Conservation (phyloP, 1,140 invertebrate genomes). For the Parapsyche elsis region DNA sequence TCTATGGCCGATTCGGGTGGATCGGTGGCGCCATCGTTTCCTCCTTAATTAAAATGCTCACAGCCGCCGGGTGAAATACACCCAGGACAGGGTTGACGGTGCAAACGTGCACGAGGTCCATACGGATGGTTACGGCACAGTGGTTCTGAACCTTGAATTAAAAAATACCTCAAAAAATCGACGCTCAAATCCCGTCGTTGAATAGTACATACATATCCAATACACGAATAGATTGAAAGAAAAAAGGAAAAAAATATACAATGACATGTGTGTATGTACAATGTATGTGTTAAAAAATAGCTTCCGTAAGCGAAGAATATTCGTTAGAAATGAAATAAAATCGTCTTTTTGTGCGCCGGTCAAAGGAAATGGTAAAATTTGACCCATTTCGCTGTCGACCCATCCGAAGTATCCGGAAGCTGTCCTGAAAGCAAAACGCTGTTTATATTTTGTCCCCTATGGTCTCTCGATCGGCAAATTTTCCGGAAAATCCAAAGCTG, state of each 20-base stretch:
- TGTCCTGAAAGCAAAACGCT: conserved; percentile 28
- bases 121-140: too few species aligned
- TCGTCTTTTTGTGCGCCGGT: background rate
- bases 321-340: background rate
- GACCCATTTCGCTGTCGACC: background rate
- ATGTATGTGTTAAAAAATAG: too few species aligned
- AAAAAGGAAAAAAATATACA: too few species aligned
- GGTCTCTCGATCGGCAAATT: conserved; percentile 2
- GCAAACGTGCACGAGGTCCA: background rate
- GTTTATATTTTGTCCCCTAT: conserved; percentile 31
- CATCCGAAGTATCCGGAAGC: conserved; percentile 13
- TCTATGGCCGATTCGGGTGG: conserved; percentile 35
- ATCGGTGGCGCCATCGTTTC: conserved; percentile 29
- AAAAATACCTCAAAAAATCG: too few species aligned
- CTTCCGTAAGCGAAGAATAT: background rate
- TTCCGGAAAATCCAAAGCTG: too few species aligned
- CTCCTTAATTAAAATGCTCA: conserved; percentile 38
- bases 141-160: too few species aligned
- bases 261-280: too few species aligned
- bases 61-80: background rate
- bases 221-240: too few species aligned
- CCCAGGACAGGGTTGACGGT: background rate
- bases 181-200: too few species aligned
- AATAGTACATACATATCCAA: too few species aligned
- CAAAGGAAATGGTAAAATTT: conserved; percentile 23